Percentiles rank a stretch among this genome's conserved stretches.
phyloP scores from a whole-genome alignment of 2,888 invertebrate species.

The Lypha dubia region DNA sequence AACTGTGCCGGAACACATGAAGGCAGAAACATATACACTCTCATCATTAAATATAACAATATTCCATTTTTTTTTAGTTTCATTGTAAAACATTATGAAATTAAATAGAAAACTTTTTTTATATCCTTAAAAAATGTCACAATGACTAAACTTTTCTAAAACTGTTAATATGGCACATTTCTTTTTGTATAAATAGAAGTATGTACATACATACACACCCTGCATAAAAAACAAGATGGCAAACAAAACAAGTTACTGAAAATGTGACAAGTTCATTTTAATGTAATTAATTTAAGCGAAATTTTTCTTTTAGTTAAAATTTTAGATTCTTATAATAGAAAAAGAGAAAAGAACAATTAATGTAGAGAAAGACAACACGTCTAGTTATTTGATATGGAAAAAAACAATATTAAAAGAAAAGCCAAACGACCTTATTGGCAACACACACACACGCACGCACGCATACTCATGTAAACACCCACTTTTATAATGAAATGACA shows the following conservation, averaged over 20 bases:
- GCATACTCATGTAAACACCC: neutral
- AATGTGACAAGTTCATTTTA: conserved; percentile 30
- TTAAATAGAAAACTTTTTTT: neutral
- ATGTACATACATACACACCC: neutral
- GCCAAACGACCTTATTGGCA: neutral
- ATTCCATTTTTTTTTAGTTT: too few species aligned
- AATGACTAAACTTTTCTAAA: neutral
- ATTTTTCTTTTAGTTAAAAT: conserved; percentile 2
- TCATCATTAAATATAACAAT: too few species aligned
- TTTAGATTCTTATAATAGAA: neutral
- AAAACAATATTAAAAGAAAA: neutral
- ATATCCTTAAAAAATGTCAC: neutral
- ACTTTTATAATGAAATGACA: conserved; percentile 22
- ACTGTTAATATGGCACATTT: neutral
- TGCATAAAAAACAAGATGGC: neutral
- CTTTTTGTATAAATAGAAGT: neutral
- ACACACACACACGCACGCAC: neutral
- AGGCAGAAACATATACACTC: too few species aligned
- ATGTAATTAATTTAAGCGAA: conserved; percentile 29
- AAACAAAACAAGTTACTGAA: neutral
- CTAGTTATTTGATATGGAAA: neutral
- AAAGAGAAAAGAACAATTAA: neutral
- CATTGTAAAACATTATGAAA: neutral
- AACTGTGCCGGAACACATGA: too few species aligned
- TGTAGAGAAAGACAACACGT: neutral